Conservation (phyloP, 2,113 vertebrate species). For the Boulengeromyrus knoepffleri region DNA sequence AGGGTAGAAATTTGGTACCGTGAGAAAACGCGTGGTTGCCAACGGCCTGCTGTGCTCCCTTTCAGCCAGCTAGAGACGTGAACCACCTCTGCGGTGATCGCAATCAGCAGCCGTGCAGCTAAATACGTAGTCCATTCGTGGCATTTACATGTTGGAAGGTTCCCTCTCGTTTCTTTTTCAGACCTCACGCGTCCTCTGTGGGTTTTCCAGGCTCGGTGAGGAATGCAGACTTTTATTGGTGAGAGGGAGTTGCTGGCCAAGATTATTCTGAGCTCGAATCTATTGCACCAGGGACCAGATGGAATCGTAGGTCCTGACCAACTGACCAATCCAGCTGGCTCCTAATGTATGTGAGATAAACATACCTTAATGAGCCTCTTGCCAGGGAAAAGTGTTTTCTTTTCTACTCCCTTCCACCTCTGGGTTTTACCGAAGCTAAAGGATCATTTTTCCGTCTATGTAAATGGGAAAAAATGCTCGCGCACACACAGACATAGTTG, state of each 20-base stretch:
- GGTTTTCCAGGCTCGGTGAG: background rate
- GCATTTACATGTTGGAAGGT: background rate
- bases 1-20: background rate
- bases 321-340: background rate
- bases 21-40: background rate
- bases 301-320: background rate
- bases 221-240: background rate
- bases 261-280: background rate
- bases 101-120: background rate
- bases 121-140: background rate
- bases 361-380: constrained; percentile 4
- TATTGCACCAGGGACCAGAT: background rate
- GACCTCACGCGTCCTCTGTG: background rate
- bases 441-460: background rate
- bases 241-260: constrained; percentile 6
- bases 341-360: background rate
- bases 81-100: background rate
- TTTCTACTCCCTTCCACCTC: background rate
- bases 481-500: background rate
- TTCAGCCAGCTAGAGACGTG: background rate
- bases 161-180: background rate
- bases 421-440: background rate
- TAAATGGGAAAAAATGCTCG: background rate
- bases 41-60: background rate
- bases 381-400: background rate